Base-by-base conservation (phyloP, 2,797 vertebrate species). In the Sebastes jordani region DNA sequence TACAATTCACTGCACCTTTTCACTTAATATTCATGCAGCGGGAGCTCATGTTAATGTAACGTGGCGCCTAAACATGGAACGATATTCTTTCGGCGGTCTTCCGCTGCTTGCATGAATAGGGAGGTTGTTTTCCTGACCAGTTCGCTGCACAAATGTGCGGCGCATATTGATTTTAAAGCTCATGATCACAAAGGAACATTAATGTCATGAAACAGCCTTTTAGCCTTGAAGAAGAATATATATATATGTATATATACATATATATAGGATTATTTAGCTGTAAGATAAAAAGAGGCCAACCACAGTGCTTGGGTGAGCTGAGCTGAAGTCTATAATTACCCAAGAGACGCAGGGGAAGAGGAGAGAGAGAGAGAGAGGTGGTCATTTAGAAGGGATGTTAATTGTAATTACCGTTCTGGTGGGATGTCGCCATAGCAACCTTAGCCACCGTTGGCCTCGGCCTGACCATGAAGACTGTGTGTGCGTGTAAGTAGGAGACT, bases 401-500 rank as follows among this genome's bases (percentile, higher is more conserved):
- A 94, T 93, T 95, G 91, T 94, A 94, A 95, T 95, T 93, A 93
- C 89, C 55, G 68, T 84, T 90, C 91, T 93, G 87, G 86, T 92
- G 89, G 84, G 90, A 90, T 83, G 92, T 94, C 85, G 75, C 91
- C 89, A 93, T 93, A 62, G 91, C 90, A 94, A 93, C 92, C 86
- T 63, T 58, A 82, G 83, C 85, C 88, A 88, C 85, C 32, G 59
- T 83, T 88, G 85, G 82, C 88, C 89, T 86, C 72, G 16, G 83
- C 68, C 79, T 89, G 90, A 88, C 83, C 87, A 72, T 64, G 36
- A 42, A 86, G 63, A 75, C 59, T 71, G 7, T 69, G 11, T 61
- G 58, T 58, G 61, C 42, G 34, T 42, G 14, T 34, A 54, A 80
- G 54, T 11, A 58, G 66, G 58, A 76, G 34, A 69, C 32, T 67